These are phyloP conservation scores for Cheilosia soror DNA, from an alignment of 2,888 invertebrate species.

Conservation along the genomic window DNA sequence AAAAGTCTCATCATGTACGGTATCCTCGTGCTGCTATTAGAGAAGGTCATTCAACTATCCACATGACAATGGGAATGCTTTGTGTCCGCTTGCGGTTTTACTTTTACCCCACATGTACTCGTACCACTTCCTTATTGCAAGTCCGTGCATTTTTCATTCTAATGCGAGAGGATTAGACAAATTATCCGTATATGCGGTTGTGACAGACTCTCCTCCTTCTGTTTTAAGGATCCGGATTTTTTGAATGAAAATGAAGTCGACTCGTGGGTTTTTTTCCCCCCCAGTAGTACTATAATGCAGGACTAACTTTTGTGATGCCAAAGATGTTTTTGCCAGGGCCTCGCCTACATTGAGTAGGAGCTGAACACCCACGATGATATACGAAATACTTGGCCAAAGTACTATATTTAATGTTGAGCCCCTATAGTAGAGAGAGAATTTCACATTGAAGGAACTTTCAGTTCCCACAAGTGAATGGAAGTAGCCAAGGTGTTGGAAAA, in stretches of 20 bases:
- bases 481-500: slow-evolving; percentile 72
- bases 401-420: neutral
- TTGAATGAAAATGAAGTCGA: slow-evolving; percentile 46
- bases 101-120: neutral
- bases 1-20: slow-evolving; percentile 28
- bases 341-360: slow-evolving; percentile 23
- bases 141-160: slow-evolving; percentile 42
- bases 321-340: slow-evolving; percentile 44
- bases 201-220: slow-evolving; percentile 22
- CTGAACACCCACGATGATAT: slow-evolving; percentile 32
- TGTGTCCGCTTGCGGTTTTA: slow-evolving; percentile 14
- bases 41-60: slow-evolving; percentile 62
- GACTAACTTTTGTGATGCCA: slow-evolving; percentile 53
- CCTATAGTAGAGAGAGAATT: slow-evolving; percentile 8
- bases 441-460: slow-evolving; percentile 48
- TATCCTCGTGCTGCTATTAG: neutral
- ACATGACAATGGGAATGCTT: slow-evolving; percentile 13
- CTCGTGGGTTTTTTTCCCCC: neutral
- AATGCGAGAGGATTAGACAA: slow-evolving; percentile 51
- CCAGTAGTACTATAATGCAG: neutral
- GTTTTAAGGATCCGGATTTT: slow-evolving; percentile 20
- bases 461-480: slow-evolving; percentile 58
- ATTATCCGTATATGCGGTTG: slow-evolving; percentile 39
- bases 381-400: slow-evolving; percentile 52
- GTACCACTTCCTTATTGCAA: slow-evolving; percentile 12